A percentile compares a stretch with the other conserved stretches of the same genome.
Conservation (phyloP, 2,797 vertebrate genomes). For the Premnoplex brunnescens region DNA sequence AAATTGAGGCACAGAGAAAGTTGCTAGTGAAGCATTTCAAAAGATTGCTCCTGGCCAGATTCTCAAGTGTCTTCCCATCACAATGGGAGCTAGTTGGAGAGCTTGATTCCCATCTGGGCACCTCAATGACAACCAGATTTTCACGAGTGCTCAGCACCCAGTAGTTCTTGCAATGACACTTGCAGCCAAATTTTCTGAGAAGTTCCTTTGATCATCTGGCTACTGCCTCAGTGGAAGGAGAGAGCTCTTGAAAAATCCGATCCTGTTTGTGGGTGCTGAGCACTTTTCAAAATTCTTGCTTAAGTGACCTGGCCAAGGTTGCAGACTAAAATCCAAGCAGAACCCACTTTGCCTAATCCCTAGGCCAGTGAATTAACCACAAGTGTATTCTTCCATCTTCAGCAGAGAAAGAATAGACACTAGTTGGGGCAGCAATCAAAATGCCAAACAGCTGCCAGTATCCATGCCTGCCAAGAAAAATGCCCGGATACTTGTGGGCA, state of each 20-base stretch:
- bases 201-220: slow-evolving; percentile 28
- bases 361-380: slow-evolving; percentile 47
- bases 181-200: neutral
- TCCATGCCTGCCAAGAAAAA: slow-evolving; percentile 38
- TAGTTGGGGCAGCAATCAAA: slow-evolving; percentile 23
- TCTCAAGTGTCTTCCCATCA: neutral
- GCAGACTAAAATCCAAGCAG: slow-evolving; percentile 46
- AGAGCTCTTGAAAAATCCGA: slow-evolving; percentile 35
- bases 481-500: slow-evolving; percentile 32
- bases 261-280: slow-evolving; percentile 16
- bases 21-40: slow-evolving; percentile 1
- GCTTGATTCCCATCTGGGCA: neutral
- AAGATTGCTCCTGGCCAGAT: neutral
- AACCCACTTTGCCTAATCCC: slow-evolving; percentile 30
- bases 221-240: neutral
- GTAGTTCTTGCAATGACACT: neutral
- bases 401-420: slow-evolving; percentile 28
- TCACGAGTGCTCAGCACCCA: neutral
- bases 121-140: slow-evolving; percentile 33
- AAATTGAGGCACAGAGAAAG: slow-evolving; percentile 15
- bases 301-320: slow-evolving; percentile 51
- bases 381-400: slow-evolving; percentile 47
- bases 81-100: neutral
- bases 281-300: slow-evolving; percentile 47
- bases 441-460: slow-evolving; percentile 1